Evolutionary conservation across 2,888 invertebrate genomes (phyloP).

Genomic region (Dicycla oo): DNA sequence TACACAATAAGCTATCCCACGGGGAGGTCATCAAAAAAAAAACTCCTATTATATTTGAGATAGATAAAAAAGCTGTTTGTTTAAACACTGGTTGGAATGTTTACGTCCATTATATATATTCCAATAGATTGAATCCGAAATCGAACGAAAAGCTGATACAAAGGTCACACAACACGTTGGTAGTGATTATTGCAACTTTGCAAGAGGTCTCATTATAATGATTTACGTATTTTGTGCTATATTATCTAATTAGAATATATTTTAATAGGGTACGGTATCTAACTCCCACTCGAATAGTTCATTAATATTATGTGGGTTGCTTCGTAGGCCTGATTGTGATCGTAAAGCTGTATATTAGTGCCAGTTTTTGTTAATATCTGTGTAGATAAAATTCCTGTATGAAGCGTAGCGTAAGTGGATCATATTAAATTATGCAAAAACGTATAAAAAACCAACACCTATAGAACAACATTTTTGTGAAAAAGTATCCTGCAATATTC

Average conservation of each 20-base stretch:
- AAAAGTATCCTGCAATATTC: slow-evolving; percentile 47
- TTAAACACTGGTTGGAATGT: slow-evolving; percentile 14
- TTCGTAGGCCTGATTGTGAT: slow-evolving; percentile 59
- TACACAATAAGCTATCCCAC: slow-evolving; percentile 43
- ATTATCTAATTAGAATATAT: slow-evolving; percentile 35
- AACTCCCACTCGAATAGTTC: slow-evolving; percentile 36
- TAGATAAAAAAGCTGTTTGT: slow-evolving; percentile 12
- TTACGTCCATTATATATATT: slow-evolving; percentile 2
- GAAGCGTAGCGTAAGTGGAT: slow-evolving; percentile 45
- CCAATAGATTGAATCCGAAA: slow-evolving; percentile 22
- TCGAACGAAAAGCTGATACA: slow-evolving; percentile 38
- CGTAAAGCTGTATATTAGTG: slow-evolving; percentile 59
- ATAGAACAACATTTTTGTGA: slow-evolving; percentile 35
- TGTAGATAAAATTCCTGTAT: slow-evolving; percentile 37
- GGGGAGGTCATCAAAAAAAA: slow-evolving; percentile 35
- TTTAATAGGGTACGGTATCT: slow-evolving; percentile 37
- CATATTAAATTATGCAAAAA: slow-evolving; percentile 52
- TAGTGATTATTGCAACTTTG: slow-evolving; percentile 21
- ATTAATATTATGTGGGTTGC: slow-evolving; percentile 55
- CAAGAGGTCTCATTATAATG: slow-evolving; percentile 30
- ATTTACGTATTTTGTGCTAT: slow-evolving; percentile 29
- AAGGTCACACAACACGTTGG: slow-evolving; percentile 49
- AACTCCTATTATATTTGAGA: not conserved
- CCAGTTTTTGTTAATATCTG: slow-evolving; percentile 56
- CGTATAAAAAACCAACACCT: slow-evolving; percentile 35